Evolutionary conservation across 2,888 invertebrate species (phyloP).

Genomic region (Phortica okadai): DNA sequence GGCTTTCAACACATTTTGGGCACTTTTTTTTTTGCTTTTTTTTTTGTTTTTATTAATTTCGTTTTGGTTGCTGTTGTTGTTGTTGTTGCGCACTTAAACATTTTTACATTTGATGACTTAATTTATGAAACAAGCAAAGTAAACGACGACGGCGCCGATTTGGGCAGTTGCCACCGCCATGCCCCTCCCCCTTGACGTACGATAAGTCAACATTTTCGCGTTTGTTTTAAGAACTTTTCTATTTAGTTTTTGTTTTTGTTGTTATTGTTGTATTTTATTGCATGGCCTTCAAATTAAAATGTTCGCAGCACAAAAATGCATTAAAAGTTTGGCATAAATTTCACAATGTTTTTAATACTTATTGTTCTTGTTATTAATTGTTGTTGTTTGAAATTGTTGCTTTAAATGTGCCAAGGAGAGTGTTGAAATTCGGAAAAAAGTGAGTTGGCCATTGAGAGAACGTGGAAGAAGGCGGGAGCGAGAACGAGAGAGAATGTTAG

Average conservation of each 20-base stretch:
- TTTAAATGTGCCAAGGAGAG: no score
- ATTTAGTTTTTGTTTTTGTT: not conserved
- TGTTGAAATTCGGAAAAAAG: no score
- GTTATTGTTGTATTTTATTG: not conserved
- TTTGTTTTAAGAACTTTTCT: not conserved
- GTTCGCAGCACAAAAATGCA: not conserved
- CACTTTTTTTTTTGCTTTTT: conserved; percentile 44
- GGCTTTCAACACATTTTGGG: conserved; percentile 65
- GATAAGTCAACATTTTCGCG: no score
- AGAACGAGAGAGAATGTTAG: no score
- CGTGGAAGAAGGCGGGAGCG: no score
- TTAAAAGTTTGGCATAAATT: no score
- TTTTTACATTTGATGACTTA: conserved; percentile 57
- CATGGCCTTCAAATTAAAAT: not conserved
- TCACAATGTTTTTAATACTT: no score
- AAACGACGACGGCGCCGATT: not conserved
- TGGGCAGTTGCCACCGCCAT: not conserved
- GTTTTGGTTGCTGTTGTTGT: conserved; percentile 42
- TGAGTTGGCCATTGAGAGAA: no score
- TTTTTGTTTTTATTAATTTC: not conserved
- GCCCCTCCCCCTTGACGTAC: no score
- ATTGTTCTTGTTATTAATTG: no score
- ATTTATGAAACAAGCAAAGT: conserved; percentile 46
- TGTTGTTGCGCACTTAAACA: conserved; percentile 36
- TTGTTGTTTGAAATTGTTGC: no score